These are phyloP conservation scores for Nannobrachium achirus DNA, from an alignment of 2,113 vertebrate genomes.

Conservation along the genomic window DNA sequence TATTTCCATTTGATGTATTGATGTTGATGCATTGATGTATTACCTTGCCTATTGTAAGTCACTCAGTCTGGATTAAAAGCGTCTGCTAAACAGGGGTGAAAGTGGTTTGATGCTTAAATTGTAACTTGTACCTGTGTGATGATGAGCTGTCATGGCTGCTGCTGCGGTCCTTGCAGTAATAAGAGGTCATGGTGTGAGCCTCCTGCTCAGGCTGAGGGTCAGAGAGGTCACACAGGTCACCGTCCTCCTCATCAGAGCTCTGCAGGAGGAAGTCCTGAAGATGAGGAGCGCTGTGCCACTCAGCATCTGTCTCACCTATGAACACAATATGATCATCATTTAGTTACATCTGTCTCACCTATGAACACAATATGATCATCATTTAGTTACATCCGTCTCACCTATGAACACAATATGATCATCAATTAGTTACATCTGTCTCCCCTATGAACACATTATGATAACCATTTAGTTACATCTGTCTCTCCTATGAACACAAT, in stretches of 20 bases:
- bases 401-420: conserved; percentile 37
- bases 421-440: no score
- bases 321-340: no score
- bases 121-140: conserved; percentile 48
- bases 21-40: no score
- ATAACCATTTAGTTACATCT: no score
- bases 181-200: conserved; percentile 68
- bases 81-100: no score
- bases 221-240: conserved; percentile 36
- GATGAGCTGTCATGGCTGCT: background rate
- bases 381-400: conserved; percentile 45
- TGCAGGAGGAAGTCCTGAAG: conserved; percentile 73
- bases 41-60: no score
- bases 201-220: conserved; percentile 74
- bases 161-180: conserved; percentile 59
- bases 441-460: conserved; percentile 40
- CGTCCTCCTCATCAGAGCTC: conserved; percentile 68
- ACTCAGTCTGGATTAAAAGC: no score
- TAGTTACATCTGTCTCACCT: conserved; percentile 53
- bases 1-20: no score
- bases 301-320: conserved; percentile 51
- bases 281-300: conserved; percentile 55
- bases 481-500: no score
- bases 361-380: no score
- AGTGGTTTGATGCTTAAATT: no score